Conservation (phyloP, 2,888 invertebrate genomes). For the Eustalomyia histrio region DNA sequence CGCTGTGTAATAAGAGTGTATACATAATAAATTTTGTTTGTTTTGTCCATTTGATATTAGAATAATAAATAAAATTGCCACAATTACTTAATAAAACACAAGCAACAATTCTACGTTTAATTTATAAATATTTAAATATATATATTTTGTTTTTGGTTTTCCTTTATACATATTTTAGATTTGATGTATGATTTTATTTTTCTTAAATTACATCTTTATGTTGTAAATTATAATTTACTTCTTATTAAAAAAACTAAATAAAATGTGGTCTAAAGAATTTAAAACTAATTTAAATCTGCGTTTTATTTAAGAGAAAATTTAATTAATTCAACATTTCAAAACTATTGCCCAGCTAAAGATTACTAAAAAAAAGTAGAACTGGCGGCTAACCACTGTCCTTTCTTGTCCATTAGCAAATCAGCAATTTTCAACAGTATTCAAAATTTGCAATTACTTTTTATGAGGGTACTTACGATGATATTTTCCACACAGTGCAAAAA, state of each 20-base stretch:
- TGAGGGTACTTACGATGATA: too few species aligned
- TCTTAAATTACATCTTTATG: constrained; percentile 2
- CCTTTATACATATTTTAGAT: not conserved
- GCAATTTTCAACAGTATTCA: too few species aligned
- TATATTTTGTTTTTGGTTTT: not conserved
- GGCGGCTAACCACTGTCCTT: too few species aligned
- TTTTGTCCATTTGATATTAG: constrained; percentile 15
- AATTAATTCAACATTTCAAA: too few species aligned
- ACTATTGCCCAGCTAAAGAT: too few species aligned
- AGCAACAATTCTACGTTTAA: not conserved
- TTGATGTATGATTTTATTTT: not conserved
- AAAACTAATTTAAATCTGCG: not conserved
- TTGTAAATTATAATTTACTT: constrained; percentile 6
- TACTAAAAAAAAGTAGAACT: too few species aligned
- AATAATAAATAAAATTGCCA: constrained; percentile 5
- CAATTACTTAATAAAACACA: constrained; percentile 24
- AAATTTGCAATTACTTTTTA: too few species aligned
- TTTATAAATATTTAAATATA: too few species aligned
- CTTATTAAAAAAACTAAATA: constrained; percentile 41
- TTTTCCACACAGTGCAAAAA: too few species aligned
- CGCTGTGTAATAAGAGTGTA: constrained; percentile 34
- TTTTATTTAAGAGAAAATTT: not conserved
- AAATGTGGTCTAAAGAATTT: constrained; percentile 19
- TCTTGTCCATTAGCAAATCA: too few species aligned
- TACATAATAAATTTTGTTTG: not conserved